A percentile compares a stretch with the other conserved stretches of the same genome.
Conservation (phyloP, 2,113 vertebrate genomes). For the Suncus etruscus region DNA sequence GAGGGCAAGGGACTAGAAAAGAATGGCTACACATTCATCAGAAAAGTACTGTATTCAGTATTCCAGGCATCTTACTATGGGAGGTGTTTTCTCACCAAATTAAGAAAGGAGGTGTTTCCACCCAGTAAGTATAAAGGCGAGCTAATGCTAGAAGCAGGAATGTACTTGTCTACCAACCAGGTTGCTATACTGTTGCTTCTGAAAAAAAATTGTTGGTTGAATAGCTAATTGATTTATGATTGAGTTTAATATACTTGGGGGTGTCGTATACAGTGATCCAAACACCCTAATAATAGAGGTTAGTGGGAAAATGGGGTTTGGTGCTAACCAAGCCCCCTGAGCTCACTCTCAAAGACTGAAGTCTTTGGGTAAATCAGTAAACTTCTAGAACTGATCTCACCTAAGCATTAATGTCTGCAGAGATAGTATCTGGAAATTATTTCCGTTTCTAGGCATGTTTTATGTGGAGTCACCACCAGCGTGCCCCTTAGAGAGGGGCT, state of each 20-base stretch:
- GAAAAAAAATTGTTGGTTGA: too few species aligned
- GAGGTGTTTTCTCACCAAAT: neutral
- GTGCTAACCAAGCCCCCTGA: neutral
- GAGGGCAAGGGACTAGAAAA: neutral
- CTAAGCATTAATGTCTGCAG: too few species aligned
- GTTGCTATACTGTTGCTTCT: too few species aligned
- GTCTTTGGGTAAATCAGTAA: too few species aligned
- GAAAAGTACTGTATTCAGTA: neutral
- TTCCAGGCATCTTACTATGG: neutral
- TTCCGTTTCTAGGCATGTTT: neutral
- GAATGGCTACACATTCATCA: neutral
- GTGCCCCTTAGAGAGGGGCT: neutral
- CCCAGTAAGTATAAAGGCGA: neutral
- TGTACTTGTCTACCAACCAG: too few species aligned
- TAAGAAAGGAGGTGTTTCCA: neutral
- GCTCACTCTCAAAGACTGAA: neutral
- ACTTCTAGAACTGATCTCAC: too few species aligned
- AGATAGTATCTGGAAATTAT: neutral
- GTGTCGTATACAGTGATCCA: neutral
- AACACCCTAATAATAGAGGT: neutral
- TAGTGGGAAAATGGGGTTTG: neutral
- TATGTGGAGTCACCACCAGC: neutral
- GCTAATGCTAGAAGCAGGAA: too few species aligned
- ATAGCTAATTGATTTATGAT: neutral
- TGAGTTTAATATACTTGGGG: neutral